These are phyloP conservation scores for Apostichopus leukothele DNA, from an alignment of 53 echinoderm and acorn worm species.

Conservation along the genomic window DNA sequence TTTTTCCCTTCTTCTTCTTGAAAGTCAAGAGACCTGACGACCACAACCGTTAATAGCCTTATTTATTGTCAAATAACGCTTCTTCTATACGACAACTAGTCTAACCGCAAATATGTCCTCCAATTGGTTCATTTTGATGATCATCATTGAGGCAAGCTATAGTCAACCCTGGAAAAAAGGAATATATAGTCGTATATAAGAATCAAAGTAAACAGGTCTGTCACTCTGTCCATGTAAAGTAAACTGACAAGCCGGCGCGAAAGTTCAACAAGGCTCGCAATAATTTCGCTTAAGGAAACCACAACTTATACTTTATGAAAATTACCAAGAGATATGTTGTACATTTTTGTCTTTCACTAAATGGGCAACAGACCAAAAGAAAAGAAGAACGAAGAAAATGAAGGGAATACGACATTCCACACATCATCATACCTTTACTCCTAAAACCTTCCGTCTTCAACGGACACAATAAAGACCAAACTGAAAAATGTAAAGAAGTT, in stretches of 20 bases:
- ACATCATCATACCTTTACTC: too few species aligned
- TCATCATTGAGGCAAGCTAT: background rate
- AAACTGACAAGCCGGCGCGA: background rate
- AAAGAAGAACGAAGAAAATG: too few species aligned
- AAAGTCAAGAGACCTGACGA: background rate
- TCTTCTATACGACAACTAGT: background rate
- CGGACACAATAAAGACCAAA: too few species aligned
- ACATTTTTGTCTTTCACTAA: background rate
- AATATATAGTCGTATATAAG: background rate
- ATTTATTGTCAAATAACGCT: background rate
- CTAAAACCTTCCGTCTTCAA: too few species aligned
- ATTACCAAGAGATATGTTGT: background rate
- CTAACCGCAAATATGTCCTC: background rate
- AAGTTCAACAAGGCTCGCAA: background rate
- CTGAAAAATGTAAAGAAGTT: too few species aligned
- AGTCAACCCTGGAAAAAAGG: background rate
- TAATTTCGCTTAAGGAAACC: background rate
- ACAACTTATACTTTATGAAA: background rate
- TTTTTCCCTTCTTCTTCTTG: background rate
- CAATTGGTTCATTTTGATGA: background rate
- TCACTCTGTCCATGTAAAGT: background rate
- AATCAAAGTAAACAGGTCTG: too few species aligned
- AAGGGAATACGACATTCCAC: too few species aligned
- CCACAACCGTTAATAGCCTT: too few species aligned
- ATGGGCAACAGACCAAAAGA: background rate